A percentile compares a stretch with the other conserved stretches of the same genome.
Evolutionary conservation across 2,888 invertebrate species (phyloP).

Genomic region (Tinea pellionella): DNA sequence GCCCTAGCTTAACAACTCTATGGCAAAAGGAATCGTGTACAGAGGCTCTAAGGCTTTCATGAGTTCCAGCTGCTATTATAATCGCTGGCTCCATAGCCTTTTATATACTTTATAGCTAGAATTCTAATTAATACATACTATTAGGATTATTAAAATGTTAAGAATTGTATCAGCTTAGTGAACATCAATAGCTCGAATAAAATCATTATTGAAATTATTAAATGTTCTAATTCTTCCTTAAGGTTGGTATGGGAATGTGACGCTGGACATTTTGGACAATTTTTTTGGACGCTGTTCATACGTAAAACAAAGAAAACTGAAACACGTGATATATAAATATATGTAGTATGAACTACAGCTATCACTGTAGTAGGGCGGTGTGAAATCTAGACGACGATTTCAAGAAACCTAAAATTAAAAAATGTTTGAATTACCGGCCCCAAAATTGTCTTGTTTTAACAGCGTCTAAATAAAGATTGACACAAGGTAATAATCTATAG

Average conservation of each 20-base stretch:
- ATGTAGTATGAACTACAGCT: too few relatives aligned
- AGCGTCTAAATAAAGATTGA: too few relatives aligned
- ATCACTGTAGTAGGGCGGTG: too few relatives aligned
- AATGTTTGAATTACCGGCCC: slow-evolving; percentile 34
- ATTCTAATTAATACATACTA: slow-evolving; percentile 68
- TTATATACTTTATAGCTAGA: slow-evolving; percentile 57
- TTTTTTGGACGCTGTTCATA: too few relatives aligned
- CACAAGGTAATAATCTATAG: too few relatives aligned
- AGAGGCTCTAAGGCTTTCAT: slow-evolving; percentile 24
- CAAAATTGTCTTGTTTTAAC: slow-evolving; percentile 14
- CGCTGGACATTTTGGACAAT: too few relatives aligned
- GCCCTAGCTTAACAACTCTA: too few relatives aligned
- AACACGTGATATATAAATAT: too few relatives aligned
- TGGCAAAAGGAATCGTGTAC: too few relatives aligned
- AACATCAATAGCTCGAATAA: slow-evolving; percentile 67
- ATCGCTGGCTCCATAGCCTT: slow-evolving; percentile 28
- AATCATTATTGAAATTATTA: slow-evolving; percentile 68
- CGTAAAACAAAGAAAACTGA: too few relatives aligned
- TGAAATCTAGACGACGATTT: too few relatives aligned
- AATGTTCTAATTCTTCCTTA: slow-evolving; percentile 40
- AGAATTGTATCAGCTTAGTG: slow-evolving; percentile 69
- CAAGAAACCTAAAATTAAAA: too few relatives aligned
- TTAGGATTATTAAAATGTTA: slow-evolving; percentile 67
- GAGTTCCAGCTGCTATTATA: slow-evolving; percentile 29
- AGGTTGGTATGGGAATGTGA: not conserved